Evolutionary conservation across 1,140 invertebrate genomes (phyloP).

Genomic region (Apis dorsata): DNA sequence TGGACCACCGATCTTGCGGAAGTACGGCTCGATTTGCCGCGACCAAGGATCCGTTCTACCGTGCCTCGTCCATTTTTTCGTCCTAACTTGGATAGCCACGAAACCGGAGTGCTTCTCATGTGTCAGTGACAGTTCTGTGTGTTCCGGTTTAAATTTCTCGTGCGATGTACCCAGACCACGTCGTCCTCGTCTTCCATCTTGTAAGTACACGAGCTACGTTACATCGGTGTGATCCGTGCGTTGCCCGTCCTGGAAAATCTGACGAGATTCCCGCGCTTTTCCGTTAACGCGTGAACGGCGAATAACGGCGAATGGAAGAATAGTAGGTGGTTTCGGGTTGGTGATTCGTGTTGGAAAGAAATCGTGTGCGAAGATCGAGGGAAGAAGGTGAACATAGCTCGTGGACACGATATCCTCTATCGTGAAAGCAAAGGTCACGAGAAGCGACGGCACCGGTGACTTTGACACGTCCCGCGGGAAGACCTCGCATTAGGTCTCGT

Average conservation of each 20-base stretch:
- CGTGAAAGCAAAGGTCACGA: constrained; percentile 54
- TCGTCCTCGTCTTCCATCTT: constrained; percentile 65
- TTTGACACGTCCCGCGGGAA: constrained; percentile 63
- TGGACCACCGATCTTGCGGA: constrained; percentile 26
- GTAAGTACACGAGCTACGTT: constrained; percentile 63
- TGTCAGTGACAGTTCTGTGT: constrained; percentile 64
- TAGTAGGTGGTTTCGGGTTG: neutral
- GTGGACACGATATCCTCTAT: constrained; percentile 31
- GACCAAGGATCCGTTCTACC: neutral
- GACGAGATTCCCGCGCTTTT: neutral
- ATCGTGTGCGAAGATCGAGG: neutral
- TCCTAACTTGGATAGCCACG: constrained; percentile 21
- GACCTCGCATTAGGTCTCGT: constrained; percentile 61
- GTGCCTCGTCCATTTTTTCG: neutral
- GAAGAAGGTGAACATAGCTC: neutral
- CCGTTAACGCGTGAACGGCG: neutral
- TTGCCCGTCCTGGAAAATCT: too few relatives aligned
- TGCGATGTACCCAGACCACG: constrained; percentile 70
- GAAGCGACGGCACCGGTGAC: constrained; percentile 60
- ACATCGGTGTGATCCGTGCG: neutral
- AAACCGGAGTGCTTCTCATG: constrained; percentile 44
- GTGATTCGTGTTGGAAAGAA: neutral
- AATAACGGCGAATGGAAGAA: neutral
- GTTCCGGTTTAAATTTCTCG: constrained; percentile 60
- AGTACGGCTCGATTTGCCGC: constrained; percentile 13